Evolutionary conservation across 2,888 invertebrate genomes (phyloP), one percentile per base, ranked within the genome.

Genomic region (Andrena minutula): DNA sequence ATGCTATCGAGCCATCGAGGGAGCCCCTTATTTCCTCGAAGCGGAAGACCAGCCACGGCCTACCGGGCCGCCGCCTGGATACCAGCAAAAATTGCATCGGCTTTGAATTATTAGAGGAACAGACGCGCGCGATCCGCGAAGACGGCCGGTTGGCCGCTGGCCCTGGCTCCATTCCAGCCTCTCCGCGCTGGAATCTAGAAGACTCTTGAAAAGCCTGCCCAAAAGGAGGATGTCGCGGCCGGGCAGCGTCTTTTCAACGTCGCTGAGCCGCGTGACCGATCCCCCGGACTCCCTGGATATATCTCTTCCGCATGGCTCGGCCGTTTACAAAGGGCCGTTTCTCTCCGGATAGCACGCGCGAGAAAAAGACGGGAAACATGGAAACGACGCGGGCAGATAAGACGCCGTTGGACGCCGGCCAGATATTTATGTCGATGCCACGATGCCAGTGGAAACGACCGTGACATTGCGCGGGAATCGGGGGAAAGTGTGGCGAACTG

Each of bases 151-250:
- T 91, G 91, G 91, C 89, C 77, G 60, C 16, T 53, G 82, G 84
- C 87, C 88, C 84, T 90, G 90, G 91, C 89, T 79, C 8, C n/a
- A 68, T 64, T 89, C 91, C 91, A 91, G 88, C 53, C 47, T 30
- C 49, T 58, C 30, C 56, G 49, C 70, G 61, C 87, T 89, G 89
- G 89, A 91, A 90, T 88, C 84, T 78, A 84, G 73, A 79, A 82
- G 83, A 81, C 82, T 85, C 65, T 49, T 23, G 35, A 72, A 77
- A 87, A 83, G 80, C 8, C 32, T 10, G 66, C 12, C 51, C 32
- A 68, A 74, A 60, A 63, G 28, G 65, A 35, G 35, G 47, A 70
- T 65, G 60, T 8, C 53, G 23, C n/a, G 53, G 6, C 28, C 61
- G 49, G 23, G 10, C 71, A 23, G 51, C 65, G 68, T 60, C 53